A percentile compares a stretch with the other conserved stretches of the same genome.
Evolutionary conservation across 2,113 vertebrate genomes (phyloP).

Genomic region (Cnemophilus loriae): DNA sequence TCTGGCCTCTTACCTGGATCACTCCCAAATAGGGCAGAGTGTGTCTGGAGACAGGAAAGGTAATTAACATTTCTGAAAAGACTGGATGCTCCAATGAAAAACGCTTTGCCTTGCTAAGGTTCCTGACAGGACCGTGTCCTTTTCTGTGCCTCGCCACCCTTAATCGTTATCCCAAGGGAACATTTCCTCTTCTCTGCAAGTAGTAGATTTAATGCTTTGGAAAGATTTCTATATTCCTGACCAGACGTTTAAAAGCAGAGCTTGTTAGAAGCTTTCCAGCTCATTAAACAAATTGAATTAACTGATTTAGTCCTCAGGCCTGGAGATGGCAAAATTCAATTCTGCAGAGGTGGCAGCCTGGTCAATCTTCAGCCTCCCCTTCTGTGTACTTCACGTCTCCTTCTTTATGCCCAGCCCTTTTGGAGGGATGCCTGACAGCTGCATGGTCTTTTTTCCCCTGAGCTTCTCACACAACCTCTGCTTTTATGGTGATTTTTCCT

Average conservation of each 20-base stretch:
- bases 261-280: slow-evolving; percentile 28
- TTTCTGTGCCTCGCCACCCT: not conserved
- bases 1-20: not conserved
- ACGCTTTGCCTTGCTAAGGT: not conserved
- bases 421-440: slow-evolving; percentile 30
- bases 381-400: not conserved
- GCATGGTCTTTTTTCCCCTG: not conserved
- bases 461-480: not conserved
- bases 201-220: not conserved
- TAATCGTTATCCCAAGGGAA: not conserved
- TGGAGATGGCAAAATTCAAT: slow-evolving; percentile 16
- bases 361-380: not conserved
- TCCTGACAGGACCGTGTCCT: not conserved
- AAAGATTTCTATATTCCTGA: not conserved
- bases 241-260: not conserved
- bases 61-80: slow-evolving; percentile 6
- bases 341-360: slow-evolving; percentile 3
- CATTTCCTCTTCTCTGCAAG: not conserved
- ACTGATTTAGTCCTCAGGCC: not conserved
- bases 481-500: not conserved
- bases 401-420: not conserved
- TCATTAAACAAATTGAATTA: slow-evolving; percentile 44
- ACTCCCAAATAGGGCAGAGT: slow-evolving; percentile 7
- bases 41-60: not conserved
- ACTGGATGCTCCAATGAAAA: not conserved